Evolutionary conservation across 2,797 vertebrate genomes (phyloP).

Genomic region (Coranthus polyacanthus): DNA sequence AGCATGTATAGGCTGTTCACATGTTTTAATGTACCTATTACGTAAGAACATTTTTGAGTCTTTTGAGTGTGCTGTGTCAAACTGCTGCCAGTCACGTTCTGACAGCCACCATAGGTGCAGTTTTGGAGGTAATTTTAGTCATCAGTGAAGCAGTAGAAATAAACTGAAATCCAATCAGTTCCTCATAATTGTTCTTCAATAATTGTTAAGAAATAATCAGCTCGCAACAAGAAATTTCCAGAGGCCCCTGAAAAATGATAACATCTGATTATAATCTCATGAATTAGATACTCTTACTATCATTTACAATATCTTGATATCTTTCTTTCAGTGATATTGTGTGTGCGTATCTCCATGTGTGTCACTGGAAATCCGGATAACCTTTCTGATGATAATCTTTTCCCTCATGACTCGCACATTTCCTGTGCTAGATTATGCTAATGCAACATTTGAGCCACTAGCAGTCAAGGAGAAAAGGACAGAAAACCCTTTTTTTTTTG

Average conservation of each 20-base stretch:
- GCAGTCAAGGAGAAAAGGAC: slow-evolving; percentile 38
- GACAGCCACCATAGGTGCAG: slow-evolving; percentile 3
- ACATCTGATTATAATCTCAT: slow-evolving; percentile 25
- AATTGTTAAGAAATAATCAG: slow-evolving; percentile 35
- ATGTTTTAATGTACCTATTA: slow-evolving; percentile 15
- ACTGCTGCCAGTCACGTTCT: slow-evolving; percentile 40
- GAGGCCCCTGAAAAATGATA: slow-evolving; percentile 26
- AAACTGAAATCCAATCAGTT: slow-evolving; percentile 33
- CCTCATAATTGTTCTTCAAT: slow-evolving; percentile 23
- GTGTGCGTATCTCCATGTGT: slow-evolving; percentile 13
- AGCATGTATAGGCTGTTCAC: background rate
- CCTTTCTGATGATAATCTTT: slow-evolving; percentile 76
- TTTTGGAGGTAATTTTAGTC: slow-evolving; percentile 40
- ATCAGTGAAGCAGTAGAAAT: slow-evolving; percentile 13
- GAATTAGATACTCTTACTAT: slow-evolving; percentile 33
- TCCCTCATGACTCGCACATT: slow-evolving; percentile 60
- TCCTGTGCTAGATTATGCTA: slow-evolving; percentile 73
- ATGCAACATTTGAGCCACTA: slow-evolving; percentile 75
- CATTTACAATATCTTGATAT: slow-evolving; percentile 25
- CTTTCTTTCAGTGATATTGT: slow-evolving; percentile 11
- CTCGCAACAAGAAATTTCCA: slow-evolving; percentile 16
- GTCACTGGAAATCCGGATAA: slow-evolving; percentile 58
- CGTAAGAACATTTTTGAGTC: slow-evolving; percentile 15
- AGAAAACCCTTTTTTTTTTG: slow-evolving; percentile 11
- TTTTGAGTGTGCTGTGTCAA: slow-evolving; percentile 6